Base-by-base conservation (phyloP, 2,888 invertebrate genomes). In the Oeneis ivallda region DNA sequence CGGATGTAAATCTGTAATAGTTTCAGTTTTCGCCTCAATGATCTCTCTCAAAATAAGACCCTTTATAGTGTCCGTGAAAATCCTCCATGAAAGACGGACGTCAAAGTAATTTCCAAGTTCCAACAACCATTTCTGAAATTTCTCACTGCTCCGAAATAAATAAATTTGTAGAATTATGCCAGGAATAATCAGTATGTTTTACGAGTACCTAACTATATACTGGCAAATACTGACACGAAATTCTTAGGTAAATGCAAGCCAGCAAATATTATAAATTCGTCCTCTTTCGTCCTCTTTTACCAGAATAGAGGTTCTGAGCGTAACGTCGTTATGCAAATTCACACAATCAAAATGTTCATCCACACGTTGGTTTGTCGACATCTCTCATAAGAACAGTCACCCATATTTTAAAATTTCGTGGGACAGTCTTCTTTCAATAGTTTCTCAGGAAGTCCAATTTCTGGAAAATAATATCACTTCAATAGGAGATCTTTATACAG, bases 261-360 rank as follows among this genome's bases (percentile, higher is more conserved):
- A 56, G 56, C 56, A 56, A 41, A 56, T 19, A 41, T 56, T 56
- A 41, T 13, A 41, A 56, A 56, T 56, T 41, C 56, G 56, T 56
- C 56, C 56, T 19, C 56, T 56, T 41, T 19, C 56, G 39, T 56
- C 56, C 56, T 39, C 41, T 19, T 41, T 56, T 56, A 19, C 56
- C 26, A n/a, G 32, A 45, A 45, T 43, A 47, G 58, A 58, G 58
- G 34, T 47, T 34, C 15, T 26, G 6, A 47, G n/a, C 41, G 11
- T 56, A 56, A 56, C 47, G 11, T 47, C 58, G 45, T 58, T 58
- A 58, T 58, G 58, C 47, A 58, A 58, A 58, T 58, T 47, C 47
- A 11, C 58, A 58, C 58, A 58, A 58, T 58, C 47, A 58, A 26
- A 58, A 47, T 58, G 34, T 58, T 47, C 34, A 17, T 47, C 34